Percentiles rank a stretch among this genome's conserved stretches.
Evolutionary conservation across 2,888 invertebrate species (phyloP).

Genomic region (Tricholauxania praeusta): DNA sequence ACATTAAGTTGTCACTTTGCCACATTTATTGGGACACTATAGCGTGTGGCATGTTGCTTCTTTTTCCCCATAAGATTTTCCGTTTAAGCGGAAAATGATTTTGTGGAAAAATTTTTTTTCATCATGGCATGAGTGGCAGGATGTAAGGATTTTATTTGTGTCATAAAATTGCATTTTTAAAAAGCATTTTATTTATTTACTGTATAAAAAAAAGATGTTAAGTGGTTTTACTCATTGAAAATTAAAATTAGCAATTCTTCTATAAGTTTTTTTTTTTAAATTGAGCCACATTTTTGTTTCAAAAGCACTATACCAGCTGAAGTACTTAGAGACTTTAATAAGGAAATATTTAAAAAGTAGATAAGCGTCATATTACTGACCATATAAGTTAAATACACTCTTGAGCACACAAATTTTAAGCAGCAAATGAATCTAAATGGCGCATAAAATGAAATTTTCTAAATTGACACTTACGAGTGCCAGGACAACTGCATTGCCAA

Average conservation of each 20-base stretch:
- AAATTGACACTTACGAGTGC: conserved; percentile 62
- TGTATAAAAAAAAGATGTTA: no score
- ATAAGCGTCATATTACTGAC: no score
- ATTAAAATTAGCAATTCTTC: background rate
- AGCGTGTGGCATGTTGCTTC: background rate
- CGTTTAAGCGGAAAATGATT: no score
- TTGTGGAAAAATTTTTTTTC: no score
- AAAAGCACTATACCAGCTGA: background rate
- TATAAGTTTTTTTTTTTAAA: background rate
- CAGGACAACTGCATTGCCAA: background rate
- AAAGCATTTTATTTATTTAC: background rate
- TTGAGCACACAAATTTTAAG: conserved; percentile 1
- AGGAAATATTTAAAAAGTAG: background rate
- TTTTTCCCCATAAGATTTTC: no score
- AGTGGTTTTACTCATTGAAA: no score
- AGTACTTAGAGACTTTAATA: background rate
- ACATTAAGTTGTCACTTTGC: conserved; percentile 11
- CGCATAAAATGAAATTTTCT: conserved; percentile 59
- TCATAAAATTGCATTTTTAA: background rate
- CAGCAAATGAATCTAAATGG: conserved; percentile 50
- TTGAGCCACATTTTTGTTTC: conserved; percentile 5
- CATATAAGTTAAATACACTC: conserved; percentile 25
- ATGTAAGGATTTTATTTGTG: conserved; percentile 9
- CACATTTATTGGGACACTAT: conserved; percentile 3
- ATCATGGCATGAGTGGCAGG: background rate